These are phyloP conservation scores for Meliscaeva auricollis DNA, from an alignment of 2,888 invertebrate genomes.

Conservation along the genomic window DNA sequence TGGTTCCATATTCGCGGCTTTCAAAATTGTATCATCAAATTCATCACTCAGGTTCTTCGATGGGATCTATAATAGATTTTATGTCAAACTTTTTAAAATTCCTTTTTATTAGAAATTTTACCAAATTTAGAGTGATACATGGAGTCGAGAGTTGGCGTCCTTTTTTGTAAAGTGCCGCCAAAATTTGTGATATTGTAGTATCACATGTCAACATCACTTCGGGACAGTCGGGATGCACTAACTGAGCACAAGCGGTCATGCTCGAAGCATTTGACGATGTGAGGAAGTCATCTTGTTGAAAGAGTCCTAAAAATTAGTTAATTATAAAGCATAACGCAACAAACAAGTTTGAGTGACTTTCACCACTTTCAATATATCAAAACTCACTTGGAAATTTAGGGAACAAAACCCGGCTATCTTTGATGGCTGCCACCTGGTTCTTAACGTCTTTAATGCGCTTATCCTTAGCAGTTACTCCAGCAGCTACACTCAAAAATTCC, in stretches of 20 bases:
- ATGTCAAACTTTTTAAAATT: neutral
- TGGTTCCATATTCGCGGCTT: constrained; percentile 82
- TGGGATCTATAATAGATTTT: constrained; percentile 65
- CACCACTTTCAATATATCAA: neutral
- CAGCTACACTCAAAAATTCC: constrained; percentile 90
- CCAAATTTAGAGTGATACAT: constrained; percentile 83
- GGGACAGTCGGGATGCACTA: constrained; percentile 84
- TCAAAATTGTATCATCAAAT: constrained; percentile 78
- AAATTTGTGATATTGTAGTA: constrained; percentile 86
- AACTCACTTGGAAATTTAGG: constrained; percentile 79
- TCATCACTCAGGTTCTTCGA: constrained; percentile 77
- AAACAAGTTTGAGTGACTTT: too few species aligned
- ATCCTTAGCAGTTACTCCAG: constrained; percentile 94
- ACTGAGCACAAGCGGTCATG: constrained; percentile 82
- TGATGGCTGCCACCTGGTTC: constrained; percentile 85
- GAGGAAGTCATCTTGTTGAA: constrained; percentile 81
- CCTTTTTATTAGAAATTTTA: constrained; percentile 55
- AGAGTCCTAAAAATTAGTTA: constrained; percentile 78
- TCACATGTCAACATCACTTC: constrained; percentile 85
- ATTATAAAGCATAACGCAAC: neutral
- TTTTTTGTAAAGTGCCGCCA: constrained; percentile 85
- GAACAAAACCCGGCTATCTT: constrained; percentile 81
- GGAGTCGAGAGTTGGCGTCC: constrained; percentile 85
- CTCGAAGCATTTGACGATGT: constrained; percentile 79
- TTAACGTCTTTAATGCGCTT: constrained; percentile 94